phyloP scores from a whole-genome alignment of 2,113 vertebrate genomes.

The Megaleporinus macrocephalus region DNA sequence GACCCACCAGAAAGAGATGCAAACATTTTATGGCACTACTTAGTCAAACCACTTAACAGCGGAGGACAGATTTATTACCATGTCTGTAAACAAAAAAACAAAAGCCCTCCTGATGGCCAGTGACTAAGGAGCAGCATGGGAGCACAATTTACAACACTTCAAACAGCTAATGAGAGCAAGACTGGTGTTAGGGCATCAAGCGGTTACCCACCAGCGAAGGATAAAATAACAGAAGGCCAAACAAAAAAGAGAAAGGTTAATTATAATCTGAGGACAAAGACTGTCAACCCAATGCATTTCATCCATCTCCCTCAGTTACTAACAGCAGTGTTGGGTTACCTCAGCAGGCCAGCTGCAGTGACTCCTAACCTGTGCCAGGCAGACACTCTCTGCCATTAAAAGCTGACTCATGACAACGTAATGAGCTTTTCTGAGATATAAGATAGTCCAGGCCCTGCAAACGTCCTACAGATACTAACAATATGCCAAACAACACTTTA shows the following conservation, averaged over 20 bases:
- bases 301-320: background rate
- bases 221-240: background rate
- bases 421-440: constrained; percentile 6
- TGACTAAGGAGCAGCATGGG: background rate
- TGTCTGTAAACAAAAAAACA: background rate
- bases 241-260: background rate
- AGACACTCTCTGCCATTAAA: background rate
- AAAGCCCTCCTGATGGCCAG: background rate
- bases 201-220: background rate
- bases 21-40: constrained; percentile 33
- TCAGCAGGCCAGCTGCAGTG: background rate
- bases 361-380: background rate
- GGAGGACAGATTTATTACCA: constrained; percentile 31
- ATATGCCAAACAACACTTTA: too few species aligned
- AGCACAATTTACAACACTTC: background rate
- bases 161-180: background rate
- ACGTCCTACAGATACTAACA: background rate
- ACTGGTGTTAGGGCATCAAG: background rate
- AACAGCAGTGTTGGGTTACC: constrained; percentile 17
- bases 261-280: background rate
- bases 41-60: constrained; percentile 23
- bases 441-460: constrained; percentile 9
- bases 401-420: constrained; percentile 24
- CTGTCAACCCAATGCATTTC: background rate
- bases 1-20: background rate